A percentile compares a stretch with the other conserved stretches of the same genome.
Conservation (phyloP, 2,797 vertebrate species). For the Crax fasciolata region DNA sequence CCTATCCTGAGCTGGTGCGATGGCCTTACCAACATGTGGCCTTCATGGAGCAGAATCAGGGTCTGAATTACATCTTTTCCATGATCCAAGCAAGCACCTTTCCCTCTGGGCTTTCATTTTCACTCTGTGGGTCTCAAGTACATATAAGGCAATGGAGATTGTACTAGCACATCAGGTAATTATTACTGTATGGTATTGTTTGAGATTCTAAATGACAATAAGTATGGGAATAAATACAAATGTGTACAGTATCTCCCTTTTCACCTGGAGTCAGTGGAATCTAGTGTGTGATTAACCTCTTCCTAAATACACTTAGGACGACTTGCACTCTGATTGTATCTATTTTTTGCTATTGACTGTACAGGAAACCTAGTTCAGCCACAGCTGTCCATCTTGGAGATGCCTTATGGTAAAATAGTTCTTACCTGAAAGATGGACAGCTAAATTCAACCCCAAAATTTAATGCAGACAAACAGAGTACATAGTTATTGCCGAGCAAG, state of each 20-base stretch:
- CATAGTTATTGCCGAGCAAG: background rate
- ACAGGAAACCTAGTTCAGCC: rapidly evolving
- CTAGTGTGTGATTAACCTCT: background rate
- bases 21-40: too few species aligned
- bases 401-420: background rate
- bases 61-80: background rate
- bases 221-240: background rate
- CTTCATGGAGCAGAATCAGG: background rate
- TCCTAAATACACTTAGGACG: background rate
- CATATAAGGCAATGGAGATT: background rate
- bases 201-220: background rate
- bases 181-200: background rate
- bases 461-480: background rate
- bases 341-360: background rate
- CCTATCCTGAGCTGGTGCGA: background rate
- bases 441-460: background rate
- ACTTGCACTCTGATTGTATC: background rate
- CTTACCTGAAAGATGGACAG: background rate
- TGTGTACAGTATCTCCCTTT: too few species aligned
- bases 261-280: background rate
- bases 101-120: background rate
- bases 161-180: background rate
- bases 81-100: background rate
- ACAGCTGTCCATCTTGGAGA: background rate
- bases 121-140: background rate